Percentiles rank a stretch among this genome's conserved stretches.
These are phyloP conservation scores for Entosphenus tridentatus DNA, from an alignment of 2,113 vertebrate species.

Conservation along the genomic window DNA sequence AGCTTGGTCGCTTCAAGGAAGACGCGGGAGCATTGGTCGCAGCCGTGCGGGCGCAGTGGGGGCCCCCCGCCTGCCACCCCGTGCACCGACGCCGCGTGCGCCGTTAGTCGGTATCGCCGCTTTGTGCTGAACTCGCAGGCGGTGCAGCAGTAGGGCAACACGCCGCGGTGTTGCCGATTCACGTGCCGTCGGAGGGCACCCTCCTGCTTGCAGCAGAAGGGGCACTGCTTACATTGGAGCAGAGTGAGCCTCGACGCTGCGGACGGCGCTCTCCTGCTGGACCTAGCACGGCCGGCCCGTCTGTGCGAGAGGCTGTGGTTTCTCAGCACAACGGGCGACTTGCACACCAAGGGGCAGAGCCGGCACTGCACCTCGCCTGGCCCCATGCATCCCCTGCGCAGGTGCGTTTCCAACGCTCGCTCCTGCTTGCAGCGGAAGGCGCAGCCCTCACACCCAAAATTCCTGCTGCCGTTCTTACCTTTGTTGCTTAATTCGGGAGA, in stretches of 20 bases:
- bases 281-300: conserved; percentile 12
- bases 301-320: conserved; percentile 29
- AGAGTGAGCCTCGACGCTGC: conserved; percentile 13
- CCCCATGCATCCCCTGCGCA: conserved; percentile 35
- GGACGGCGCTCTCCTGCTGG: conserved; percentile 1
- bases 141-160: conserved; percentile 35
- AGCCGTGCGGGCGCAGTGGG: conserved; percentile 36
- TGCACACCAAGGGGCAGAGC: conserved; percentile 34
- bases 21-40: conserved; percentile 39
- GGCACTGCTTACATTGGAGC: conserved; percentile 26
- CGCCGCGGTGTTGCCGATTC: conserved; percentile 45
- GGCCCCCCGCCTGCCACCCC: conserved; percentile 18
- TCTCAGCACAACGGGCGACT: conserved; percentile 24
- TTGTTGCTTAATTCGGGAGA: no score
- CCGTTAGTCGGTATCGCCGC: conserved; percentile 50
- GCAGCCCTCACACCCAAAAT: conserved; percentile 15
- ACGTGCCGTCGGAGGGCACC: conserved; percentile 43
- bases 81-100: conserved; percentile 65
- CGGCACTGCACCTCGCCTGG: conserved; percentile 27
- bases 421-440: conserved; percentile 46
- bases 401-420: conserved; percentile 35
- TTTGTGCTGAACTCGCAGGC: conserved; percentile 65
- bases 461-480: no score
- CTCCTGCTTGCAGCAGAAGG: conserved; percentile 51
- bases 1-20: conserved; percentile 68